Evolutionary conservation across 2,888 invertebrate species (phyloP).

Genomic region (Sesia bembeciformis): DNA sequence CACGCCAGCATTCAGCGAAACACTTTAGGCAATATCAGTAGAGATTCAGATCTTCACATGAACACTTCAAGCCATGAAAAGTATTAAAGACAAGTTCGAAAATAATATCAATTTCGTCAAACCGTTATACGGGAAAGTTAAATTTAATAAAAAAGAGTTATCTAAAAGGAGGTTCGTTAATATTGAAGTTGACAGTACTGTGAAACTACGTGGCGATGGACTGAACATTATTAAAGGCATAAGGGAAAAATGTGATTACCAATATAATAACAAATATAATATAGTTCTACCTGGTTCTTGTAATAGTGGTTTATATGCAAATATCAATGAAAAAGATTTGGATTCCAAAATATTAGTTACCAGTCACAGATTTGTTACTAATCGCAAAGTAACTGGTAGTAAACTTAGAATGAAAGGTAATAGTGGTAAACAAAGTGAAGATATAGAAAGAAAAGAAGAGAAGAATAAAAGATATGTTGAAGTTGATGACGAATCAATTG

Average conservation of each 20-base stretch:
- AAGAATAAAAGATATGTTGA: not conserved
- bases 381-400: not conserved
- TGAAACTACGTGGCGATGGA: conserved; percentile 47
- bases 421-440: not conserved
- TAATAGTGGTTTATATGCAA: not conserved
- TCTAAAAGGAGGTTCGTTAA: conserved; percentile 3
- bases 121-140: conserved; percentile 50
- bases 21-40: conserved; percentile 24
- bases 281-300: not conserved
- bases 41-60: conserved; percentile 15
- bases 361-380: not conserved
- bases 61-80: conserved; percentile 21
- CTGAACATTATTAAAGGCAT: conserved; percentile 11
- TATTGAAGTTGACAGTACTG: conserved; percentile 24
- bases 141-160: conserved; percentile 10
- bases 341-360: not conserved
- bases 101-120: conserved; percentile 40
- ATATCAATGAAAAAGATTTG: not conserved
- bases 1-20: conserved; percentile 24
- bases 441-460: not conserved
- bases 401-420: not conserved
- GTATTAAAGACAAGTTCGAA: conserved; percentile 35
- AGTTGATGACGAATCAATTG: not conserved
- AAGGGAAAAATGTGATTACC: not conserved
- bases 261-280: not conserved